A percentile compares a stretch with the other conserved stretches of the same genome.
Conservation (phyloP, 1,140 invertebrate genomes). For the Hyles euphorbiae region DNA sequence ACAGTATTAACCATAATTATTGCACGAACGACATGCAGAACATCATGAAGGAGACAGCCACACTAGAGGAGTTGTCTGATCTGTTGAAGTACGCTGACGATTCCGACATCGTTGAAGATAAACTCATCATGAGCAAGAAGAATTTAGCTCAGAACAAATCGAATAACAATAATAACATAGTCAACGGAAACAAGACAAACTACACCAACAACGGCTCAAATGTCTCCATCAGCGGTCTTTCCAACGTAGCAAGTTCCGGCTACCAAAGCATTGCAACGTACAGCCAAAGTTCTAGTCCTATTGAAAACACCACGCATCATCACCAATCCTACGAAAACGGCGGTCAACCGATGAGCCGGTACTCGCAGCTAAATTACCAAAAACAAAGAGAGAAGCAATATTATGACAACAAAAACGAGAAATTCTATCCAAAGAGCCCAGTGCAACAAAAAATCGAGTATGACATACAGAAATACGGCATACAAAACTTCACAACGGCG, state of each 20-base stretch:
- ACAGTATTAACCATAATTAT: conserved; percentile 67
- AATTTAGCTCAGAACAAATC: conserved; percentile 63
- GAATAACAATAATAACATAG: conserved; percentile 57
- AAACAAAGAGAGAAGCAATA: conserved; percentile 70
- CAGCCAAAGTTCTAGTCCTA: conserved; percentile 92
- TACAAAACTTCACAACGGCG: conserved; percentile 73
- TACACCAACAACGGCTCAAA: conserved; percentile 81
- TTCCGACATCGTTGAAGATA: conserved; percentile 75
- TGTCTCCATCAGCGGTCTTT: conserved; percentile 87
- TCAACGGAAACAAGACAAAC: conserved; percentile 65
- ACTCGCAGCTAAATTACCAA: conserved; percentile 69
- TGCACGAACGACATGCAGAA: conserved; percentile 61
- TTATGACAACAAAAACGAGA: conserved; percentile 68
- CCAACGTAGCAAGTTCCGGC: conserved; percentile 90
- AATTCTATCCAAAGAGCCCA: conserved; percentile 71
- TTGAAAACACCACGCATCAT: conserved; percentile 79
- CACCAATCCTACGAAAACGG: conserved; percentile 64
- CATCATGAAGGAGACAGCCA: conserved; percentile 75
- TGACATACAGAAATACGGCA: conserved; percentile 73
- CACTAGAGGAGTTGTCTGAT: conserved; percentile 84
- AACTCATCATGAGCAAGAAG: conserved; percentile 69
- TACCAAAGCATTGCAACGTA: conserved; percentile 94
- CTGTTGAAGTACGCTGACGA: conserved; percentile 81
- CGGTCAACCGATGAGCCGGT: conserved; percentile 65
- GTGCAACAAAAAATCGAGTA: conserved; percentile 75